Base-by-base conservation (phyloP, 1,140 invertebrate species). In the Calosoma granatense region DNA sequence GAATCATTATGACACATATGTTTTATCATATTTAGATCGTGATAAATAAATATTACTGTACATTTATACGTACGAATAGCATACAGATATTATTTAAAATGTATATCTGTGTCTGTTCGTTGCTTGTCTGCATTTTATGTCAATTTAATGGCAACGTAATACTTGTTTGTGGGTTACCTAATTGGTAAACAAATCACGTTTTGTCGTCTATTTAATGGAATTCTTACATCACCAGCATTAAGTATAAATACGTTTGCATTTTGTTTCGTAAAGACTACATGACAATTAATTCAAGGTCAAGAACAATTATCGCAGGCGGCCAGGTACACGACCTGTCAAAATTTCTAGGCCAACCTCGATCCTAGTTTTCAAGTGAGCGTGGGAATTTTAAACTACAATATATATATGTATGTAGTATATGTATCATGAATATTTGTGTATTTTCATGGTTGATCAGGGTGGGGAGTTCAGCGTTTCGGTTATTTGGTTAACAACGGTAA, bases 281-380 rank as follows among this genome's bases (percentile, higher is more conserved):
- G 26, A 9, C 15, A 12, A 47, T 12, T 47, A 6, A 47, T 30
- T 47, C 41, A 47, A 47, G 41, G 41, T 47, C 41, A 47, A 47
- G 41, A 11, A 4, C 17, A 47, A 47, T 47, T 47, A 30, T 36
- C 6, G n/a, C 41, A 12, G 15, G 15, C 9, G 3, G 15, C 6
- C 41, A 47, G 41, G 41, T 47, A 47, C 41, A 47, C 17, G 41
- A 47, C 9, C 41, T 47, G 41, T 47, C 41, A 47, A 47, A 47
- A 12, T 47, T 47, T 47, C 41, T 47, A 47, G 41, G 41, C 41
- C 41, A 47, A 6, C 6, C 4, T 17, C 9, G 17, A 9, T 47
- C 6, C 9, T 47, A 12, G 17, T 47, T 47, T 47, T 47, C 41
- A 17, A 12, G 41, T 11, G 41, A 12, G 15, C 4, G 41, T 12